Evolutionary conservation across 2,888 invertebrate genomes (phyloP), one percentile per base, ranked within the genome.

Genomic region (Hesperia comma): DNA sequence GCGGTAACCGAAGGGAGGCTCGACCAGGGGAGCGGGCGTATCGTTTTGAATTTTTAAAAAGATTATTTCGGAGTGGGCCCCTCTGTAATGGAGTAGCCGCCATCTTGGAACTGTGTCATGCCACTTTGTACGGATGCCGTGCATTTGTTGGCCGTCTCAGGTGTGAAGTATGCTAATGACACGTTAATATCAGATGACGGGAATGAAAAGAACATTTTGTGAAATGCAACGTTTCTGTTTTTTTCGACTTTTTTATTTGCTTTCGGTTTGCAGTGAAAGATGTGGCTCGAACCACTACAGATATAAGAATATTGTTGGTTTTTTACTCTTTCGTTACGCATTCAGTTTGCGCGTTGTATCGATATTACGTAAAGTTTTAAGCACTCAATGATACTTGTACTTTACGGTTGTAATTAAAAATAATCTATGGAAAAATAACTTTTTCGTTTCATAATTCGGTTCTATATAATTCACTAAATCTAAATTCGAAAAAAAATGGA

Each of bases 31-130:
- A 66, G 60, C 60, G 78, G 77, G 80, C 78, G 80, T 78, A 77
- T 72, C 75, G 78, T 78, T 82, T 82, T 88, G 85, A 90, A 90
- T 90, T 87, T 88, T 90, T 87, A 84, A 90, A 88, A 84, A 85
- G 86, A 88, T 88, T 88, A 88, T 90, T 88, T 84, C 81, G 77
- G 82, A 82, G 82, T 80, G 82, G 67, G 62, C 78, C 73, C 71
- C 73, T 68, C 74, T 73, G 81, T 86, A 86, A 87, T 85, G 82
- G 83, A 83, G 83, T 54, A 76, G 81, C 77, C 78, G 70, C 75
- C 72, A 61, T 67, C 61, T 67, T 67, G 7, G 55, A 84, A 83
- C 79, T 83, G 76, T 83, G 85, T 79, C 82, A 82, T 77, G 69
- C 74, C 73, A 66, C 67, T 70, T 64, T 61, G 67, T 69, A 67